Conservation (phyloP, 2,888 invertebrate species). For the Diloba caeruleocephala region DNA sequence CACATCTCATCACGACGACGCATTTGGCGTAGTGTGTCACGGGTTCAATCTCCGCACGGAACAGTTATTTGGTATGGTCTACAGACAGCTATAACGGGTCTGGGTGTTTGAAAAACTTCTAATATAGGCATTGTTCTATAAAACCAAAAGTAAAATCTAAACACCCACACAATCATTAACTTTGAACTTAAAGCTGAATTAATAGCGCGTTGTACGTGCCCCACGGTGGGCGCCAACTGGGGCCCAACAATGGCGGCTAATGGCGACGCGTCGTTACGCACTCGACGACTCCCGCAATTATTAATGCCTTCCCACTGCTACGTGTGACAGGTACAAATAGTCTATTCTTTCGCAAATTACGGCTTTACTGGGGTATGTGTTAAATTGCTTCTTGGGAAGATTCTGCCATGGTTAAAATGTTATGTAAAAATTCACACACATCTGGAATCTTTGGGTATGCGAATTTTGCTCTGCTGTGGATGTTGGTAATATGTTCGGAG, state of each 20-base stretch:
- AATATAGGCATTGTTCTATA: too few relatives aligned
- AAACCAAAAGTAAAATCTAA: too few relatives aligned
- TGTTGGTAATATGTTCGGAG: too few relatives aligned
- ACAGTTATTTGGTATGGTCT: too few relatives aligned
- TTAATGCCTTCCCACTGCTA: slow-evolving; percentile 40
- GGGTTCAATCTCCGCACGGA: too few relatives aligned
- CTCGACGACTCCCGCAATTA: slow-evolving; percentile 58
- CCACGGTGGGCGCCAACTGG: slow-evolving; percentile 74
- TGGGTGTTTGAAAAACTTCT: too few relatives aligned
- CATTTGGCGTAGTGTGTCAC: too few relatives aligned
- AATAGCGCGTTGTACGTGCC: slow-evolving; percentile 49
- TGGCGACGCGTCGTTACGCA: slow-evolving; percentile 76
- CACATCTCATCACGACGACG: too few relatives aligned
- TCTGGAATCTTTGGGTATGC: too few relatives aligned
- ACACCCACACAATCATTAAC: slow-evolving; percentile 37
- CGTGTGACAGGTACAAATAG: slow-evolving; percentile 49
- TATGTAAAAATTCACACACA: too few relatives aligned
- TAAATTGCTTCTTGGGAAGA: slow-evolving; percentile 9
- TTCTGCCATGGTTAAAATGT: not conserved
- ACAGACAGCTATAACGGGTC: too few relatives aligned
- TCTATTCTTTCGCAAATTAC: slow-evolving; percentile 37
- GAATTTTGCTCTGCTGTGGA: too few relatives aligned
- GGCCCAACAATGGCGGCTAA: slow-evolving; percentile 75
- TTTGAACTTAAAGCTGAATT: slow-evolving; percentile 29
- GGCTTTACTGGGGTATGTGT: slow-evolving; percentile 2